Conservation (phyloP, 2,113 vertebrate genomes). For the Nycticebus coucang region DNA sequence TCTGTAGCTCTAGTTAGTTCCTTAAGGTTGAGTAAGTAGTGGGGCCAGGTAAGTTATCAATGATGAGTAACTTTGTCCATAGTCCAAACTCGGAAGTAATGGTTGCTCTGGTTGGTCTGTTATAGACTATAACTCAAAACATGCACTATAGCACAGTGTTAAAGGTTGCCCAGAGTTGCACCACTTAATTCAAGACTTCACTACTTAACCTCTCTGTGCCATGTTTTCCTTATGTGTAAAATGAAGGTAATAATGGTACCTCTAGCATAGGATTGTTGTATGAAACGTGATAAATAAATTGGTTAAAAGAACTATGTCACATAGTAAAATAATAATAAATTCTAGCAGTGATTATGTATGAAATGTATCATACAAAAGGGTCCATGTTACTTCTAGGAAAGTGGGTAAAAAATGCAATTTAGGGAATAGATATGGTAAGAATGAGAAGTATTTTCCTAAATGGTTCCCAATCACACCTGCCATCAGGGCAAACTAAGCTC, state of each 20-base stretch:
- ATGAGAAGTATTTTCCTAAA: neutral
- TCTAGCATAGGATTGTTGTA: neutral
- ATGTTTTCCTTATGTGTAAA: neutral
- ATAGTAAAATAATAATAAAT: neutral
- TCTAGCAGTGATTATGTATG: neutral
- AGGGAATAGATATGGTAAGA: neutral
- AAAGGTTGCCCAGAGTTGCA: neutral
- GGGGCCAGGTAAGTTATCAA: neutral
- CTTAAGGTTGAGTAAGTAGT: neutral
- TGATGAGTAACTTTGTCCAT: neutral
- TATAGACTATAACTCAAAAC: constrained; percentile 8
- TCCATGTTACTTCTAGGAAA: neutral
- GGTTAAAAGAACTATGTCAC: neutral
- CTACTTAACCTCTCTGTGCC: neutral
- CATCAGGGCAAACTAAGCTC: neutral
- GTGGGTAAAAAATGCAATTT: neutral
- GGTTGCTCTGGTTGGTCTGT: neutral
- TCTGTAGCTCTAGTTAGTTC: neutral
- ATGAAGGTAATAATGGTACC: neutral
- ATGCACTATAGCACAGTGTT: neutral
- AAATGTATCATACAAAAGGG: neutral
- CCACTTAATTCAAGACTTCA: neutral
- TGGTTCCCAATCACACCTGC: neutral
- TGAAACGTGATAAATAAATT: neutral
- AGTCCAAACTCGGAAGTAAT: neutral